Evolutionary conservation across 2,113 vertebrate genomes (phyloP), one percentile per base, ranked within the genome.

Genomic region (Henicopernis longicauda): DNA sequence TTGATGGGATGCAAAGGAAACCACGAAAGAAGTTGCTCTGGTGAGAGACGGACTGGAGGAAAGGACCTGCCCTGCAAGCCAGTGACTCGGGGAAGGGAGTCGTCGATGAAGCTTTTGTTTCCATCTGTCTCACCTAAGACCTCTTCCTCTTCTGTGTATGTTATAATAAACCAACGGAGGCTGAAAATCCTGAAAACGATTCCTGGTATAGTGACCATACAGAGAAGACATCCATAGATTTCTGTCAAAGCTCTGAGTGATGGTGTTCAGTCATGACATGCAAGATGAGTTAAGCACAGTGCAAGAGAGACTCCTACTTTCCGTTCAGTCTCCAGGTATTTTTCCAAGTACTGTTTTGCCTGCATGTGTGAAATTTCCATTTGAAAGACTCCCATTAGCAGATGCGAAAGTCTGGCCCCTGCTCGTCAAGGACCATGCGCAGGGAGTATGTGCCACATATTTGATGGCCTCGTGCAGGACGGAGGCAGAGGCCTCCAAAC

Each of bases 371-470:
- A 57, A 50, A 36, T 57, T 42, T 90, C 17, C 29, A 12, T 25
- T 63, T 61, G 55, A 26, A 84, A 73, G 10, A 19, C 11, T 10
- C 8, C 8, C 32, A 7, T 14, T 6, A 61, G 10, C 18, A 70
- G 55, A 18, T 52, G 55, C 47, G 32, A 17, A 18, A 4, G 3
- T 59, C 42, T 80, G 38, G 10, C 29, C 25, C 19, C 26, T 65
- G 49, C 32, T 45, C 16, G 18, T 10, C 16, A 7, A 38, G 22
- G 11, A 32, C 20, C 22, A 10, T 6, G 16, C 0, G 2, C 22
- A 45, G 52, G 32, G 21, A 72, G 26, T 14, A 11, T 6, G 22
- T 3, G 9, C 14, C 45, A 20, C 0, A 0, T 62, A 18, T 82
- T 70, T 62, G 23, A 9, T 32, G 58, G 32, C n/a, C 31, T 72